Evolutionary conservation across 2,113 vertebrate species (phyloP).

Genomic region (Lonchura striata): DNA sequence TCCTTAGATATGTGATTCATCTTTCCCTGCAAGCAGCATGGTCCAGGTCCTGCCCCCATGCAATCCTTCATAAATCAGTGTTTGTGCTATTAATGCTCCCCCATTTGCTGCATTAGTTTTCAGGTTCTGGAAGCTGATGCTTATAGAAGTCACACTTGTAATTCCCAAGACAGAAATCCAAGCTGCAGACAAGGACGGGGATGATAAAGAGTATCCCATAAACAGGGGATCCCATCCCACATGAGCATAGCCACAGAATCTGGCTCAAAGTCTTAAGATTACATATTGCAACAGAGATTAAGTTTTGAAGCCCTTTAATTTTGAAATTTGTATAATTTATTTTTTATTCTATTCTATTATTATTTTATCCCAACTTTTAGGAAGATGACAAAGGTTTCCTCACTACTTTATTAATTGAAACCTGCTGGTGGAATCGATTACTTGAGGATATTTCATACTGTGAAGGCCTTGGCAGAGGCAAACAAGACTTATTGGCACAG

Average conservation of each 20-base stretch:
- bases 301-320: neutral
- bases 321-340: neutral
- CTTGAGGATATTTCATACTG: neutral
- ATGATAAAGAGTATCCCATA: neutral
- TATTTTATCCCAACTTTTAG: neutral
- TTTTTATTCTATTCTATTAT: neutral
- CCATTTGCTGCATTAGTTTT: neutral
- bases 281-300: neutral
- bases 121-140: neutral
- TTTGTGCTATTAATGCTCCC: neutral
- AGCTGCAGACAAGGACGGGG: fast-evolving
- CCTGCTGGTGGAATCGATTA: neutral
- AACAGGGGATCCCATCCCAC: neutral
- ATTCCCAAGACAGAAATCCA: neutral
- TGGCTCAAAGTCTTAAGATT: neutral
- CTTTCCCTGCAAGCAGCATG: neutral
- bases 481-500: neutral
- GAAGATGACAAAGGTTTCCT: neutral
- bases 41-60: neutral
- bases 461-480: neutral
- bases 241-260: fast-evolving
- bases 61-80: neutral
- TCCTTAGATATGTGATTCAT: neutral
- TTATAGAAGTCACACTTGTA: neutral
- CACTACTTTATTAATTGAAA: neutral